These are phyloP conservation scores for Aphaenogaster floridana DNA, from an alignment of 1,140 invertebrate genomes.

Conservation along the genomic window DNA sequence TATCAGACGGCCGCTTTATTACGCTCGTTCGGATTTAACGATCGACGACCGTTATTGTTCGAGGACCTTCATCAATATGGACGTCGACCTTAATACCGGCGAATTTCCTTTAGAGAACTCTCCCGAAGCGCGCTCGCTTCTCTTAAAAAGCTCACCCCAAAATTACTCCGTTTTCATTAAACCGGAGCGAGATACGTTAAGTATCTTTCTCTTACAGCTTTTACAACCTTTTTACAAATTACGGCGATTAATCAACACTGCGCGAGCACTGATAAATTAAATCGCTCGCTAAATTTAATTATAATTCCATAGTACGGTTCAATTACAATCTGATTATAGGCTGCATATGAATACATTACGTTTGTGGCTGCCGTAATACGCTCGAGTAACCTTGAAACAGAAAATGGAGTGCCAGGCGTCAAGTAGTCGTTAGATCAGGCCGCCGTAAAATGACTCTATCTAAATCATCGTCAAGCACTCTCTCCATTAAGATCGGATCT, in stretches of 20 bases:
- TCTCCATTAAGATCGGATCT: slow-evolving; percentile 44
- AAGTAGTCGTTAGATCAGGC: slow-evolving; percentile 7
- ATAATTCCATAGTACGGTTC: slow-evolving; percentile 9
- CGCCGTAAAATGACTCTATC: slow-evolving; percentile 52
- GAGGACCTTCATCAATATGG: slow-evolving; percentile 67
- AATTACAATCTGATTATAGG: slow-evolving; percentile 14
- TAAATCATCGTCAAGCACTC: slow-evolving; percentile 62
- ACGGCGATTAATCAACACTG: slow-evolving; percentile 9
- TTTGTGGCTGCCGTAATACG: slow-evolving; percentile 7
- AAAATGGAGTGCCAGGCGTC: slow-evolving; percentile 28
- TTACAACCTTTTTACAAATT: slow-evolving; percentile 15
- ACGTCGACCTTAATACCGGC: slow-evolving; percentile 60
- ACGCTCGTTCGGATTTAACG: slow-evolving; percentile 67
- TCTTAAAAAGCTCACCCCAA: slow-evolving; percentile 7
- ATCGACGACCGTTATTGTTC: slow-evolving; percentile 66
- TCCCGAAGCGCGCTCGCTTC: neutral
- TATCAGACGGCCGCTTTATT: slow-evolving; percentile 48
- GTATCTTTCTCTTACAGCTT: neutral
- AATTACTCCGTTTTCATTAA: slow-evolving; percentile 31
- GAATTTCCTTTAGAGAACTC: slow-evolving; percentile 32
- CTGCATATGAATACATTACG: slow-evolving; percentile 34
- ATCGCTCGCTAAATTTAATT: slow-evolving; percentile 46
- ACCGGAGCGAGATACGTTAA: neutral
- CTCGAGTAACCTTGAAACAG: slow-evolving; percentile 24
- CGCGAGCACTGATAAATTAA: neutral